A percentile compares a stretch with the other conserved stretches of the same genome.
These are phyloP conservation scores for Scaptomyza pallida DNA, from an alignment of 1,140 invertebrate genomes.

Conservation along the genomic window DNA sequence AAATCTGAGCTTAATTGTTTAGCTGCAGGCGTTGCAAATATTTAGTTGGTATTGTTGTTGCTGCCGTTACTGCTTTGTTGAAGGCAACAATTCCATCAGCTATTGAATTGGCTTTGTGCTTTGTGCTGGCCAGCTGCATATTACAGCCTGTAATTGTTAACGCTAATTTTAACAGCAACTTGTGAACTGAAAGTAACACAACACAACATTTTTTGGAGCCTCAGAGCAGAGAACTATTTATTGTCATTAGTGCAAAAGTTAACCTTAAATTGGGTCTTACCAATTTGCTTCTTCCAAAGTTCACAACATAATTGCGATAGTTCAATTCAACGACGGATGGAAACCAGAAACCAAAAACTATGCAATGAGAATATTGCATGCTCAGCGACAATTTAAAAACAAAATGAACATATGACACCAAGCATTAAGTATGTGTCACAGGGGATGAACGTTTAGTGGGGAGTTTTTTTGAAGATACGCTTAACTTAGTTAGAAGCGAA, in stretches of 20 bases:
- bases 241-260: constrained; percentile 2
- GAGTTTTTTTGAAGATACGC: not conserved
- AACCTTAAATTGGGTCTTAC: not conserved
- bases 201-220: not conserved
- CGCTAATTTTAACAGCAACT: constrained; percentile 53
- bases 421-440: constrained; percentile 28
- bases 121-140: constrained; percentile 38
- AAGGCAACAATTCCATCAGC: constrained; percentile 39
- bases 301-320: constrained; percentile 27
- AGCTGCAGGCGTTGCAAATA: constrained; percentile 48
- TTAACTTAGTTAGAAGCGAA: too few relatives aligned
- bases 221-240: not conserved
- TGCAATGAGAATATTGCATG: constrained; percentile 52
- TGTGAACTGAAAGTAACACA: constrained; percentile 41
- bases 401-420: constrained; percentile 63
- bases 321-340: constrained; percentile 11
- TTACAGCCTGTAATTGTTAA: constrained; percentile 36
- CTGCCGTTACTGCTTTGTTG: constrained; percentile 49
- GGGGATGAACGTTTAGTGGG: constrained; percentile 14
- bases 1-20: constrained; percentile 62
- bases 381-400: constrained; percentile 56
- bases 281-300: constrained; percentile 3
- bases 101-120: constrained; percentile 33
- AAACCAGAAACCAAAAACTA: constrained; percentile 32
- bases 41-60: constrained; percentile 24